phyloP scores from a whole-genome alignment of 1,140 invertebrate species.

The Hydropsyche tenuis region DNA sequence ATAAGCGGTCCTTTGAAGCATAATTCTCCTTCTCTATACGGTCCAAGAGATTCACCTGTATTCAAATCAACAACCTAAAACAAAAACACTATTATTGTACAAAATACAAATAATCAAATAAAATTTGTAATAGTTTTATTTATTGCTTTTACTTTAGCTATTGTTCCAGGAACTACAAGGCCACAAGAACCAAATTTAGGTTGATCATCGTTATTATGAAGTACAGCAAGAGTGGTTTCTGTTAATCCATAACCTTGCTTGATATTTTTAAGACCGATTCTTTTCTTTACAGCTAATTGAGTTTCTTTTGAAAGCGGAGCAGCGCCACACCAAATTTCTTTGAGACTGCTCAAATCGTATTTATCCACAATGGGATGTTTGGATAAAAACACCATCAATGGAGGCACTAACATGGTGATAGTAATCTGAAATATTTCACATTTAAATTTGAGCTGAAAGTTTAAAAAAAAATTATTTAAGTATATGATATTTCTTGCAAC shows the following conservation, averaged over 20 bases:
- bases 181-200: constrained; percentile 50
- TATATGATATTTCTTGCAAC: constrained; percentile 31
- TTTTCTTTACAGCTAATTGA: constrained; percentile 54
- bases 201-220: constrained; percentile 48
- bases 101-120: no score
- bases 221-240: constrained; percentile 60
- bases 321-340: constrained; percentile 60
- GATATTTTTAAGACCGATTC: constrained; percentile 56
- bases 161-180: constrained; percentile 49
- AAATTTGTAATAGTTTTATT: no score
- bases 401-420: constrained; percentile 50
- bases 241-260: constrained; percentile 64
- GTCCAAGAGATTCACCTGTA: constrained; percentile 62
- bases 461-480: not conserved
- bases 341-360: constrained; percentile 56
- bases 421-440: constrained; percentile 23
- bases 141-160: constrained; percentile 51
- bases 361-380: constrained; percentile 58
- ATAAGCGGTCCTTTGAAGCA: constrained; percentile 67
- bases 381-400: constrained; percentile 59
- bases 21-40: constrained; percentile 66
- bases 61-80: constrained; percentile 62
- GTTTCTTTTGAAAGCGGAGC: constrained; percentile 60
- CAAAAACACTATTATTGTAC: not conserved
- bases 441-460: not conserved